A percentile compares a stretch with the other conserved stretches of the same genome.
Evolutionary conservation across 2,888 invertebrate genomes (phyloP).

Genomic region (Cryptus viduatorius): DNA sequence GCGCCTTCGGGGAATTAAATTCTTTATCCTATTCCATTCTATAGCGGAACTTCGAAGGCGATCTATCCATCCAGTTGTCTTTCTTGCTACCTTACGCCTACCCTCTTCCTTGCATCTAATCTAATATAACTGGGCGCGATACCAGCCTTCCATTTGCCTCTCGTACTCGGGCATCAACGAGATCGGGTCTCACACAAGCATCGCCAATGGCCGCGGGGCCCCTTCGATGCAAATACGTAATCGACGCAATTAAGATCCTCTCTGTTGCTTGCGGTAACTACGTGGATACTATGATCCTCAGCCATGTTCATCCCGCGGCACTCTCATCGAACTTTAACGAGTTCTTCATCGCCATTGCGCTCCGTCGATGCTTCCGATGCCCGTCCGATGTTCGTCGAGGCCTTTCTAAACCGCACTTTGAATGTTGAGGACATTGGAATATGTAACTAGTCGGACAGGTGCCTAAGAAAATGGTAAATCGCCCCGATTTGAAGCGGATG

Average conservation of each 20-base stretch:
- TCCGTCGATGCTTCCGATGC: slow-evolving; percentile 8
- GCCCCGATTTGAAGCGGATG: slow-evolving; percentile 37
- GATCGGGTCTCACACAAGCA: slow-evolving; percentile 41
- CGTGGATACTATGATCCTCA: slow-evolving; percentile 40
- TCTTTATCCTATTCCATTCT: not conserved
- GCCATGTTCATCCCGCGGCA: slow-evolving; percentile 39
- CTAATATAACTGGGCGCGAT: not conserved
- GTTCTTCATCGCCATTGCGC: slow-evolving; percentile 54
- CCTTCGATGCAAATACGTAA: slow-evolving; percentile 67
- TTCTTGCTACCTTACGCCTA: slow-evolving; percentile 18
- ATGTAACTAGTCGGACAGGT: slow-evolving; percentile 39
- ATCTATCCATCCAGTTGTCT: slow-evolving; percentile 30
- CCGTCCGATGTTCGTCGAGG: slow-evolving; percentile 2
- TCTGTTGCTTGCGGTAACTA: not conserved
- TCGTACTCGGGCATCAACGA: slow-evolving; percentile 39
- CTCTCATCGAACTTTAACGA: slow-evolving; percentile 64
- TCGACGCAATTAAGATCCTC: slow-evolving; percentile 66
- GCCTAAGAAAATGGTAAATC: slow-evolving; percentile 59
- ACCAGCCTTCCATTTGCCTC: slow-evolving; percentile 40
- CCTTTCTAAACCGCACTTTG: slow-evolving; percentile 10
- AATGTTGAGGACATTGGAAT: slow-evolving; percentile 24
- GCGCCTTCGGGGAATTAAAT: slow-evolving; percentile 41
- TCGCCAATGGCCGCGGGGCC: slow-evolving; percentile 31
- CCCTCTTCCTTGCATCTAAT: not conserved
- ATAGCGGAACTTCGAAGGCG: slow-evolving; percentile 2